Percentiles rank a stretch among this genome's conserved stretches.
Conservation (phyloP, 2,888 invertebrate genomes). For the Notocelia uddmanniana region DNA sequence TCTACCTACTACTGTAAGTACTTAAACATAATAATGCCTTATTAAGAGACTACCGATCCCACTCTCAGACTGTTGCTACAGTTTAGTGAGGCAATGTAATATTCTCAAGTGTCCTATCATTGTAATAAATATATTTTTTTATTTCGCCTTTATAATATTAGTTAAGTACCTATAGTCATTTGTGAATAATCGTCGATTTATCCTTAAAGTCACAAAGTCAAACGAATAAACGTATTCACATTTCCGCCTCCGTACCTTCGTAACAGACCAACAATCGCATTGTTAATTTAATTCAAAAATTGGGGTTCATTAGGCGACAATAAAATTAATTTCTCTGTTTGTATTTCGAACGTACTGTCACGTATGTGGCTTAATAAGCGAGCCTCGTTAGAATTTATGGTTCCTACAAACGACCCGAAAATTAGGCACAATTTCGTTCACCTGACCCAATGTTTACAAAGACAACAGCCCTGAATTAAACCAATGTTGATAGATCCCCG, state of each 20-base stretch:
- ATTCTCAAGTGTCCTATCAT: too few species aligned
- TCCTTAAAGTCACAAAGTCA: slow-evolving; percentile 6
- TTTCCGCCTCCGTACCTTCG: slow-evolving; percentile 16
- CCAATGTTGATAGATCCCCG: slow-evolving; percentile 45
- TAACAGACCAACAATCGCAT: slow-evolving; percentile 28
- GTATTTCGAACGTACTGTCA: slow-evolving; percentile 40
- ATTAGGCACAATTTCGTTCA: slow-evolving; percentile 55
- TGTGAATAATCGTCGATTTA: background rate
- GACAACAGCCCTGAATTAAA: slow-evolving; percentile 47
- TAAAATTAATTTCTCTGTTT: slow-evolving; percentile 45
- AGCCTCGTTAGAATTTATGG: slow-evolving; percentile 44
- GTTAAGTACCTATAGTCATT: too few species aligned
- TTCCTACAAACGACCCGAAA: slow-evolving; percentile 51
- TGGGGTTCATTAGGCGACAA: slow-evolving; percentile 44
- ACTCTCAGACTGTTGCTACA: too few species aligned
- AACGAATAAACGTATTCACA: slow-evolving; percentile 14
- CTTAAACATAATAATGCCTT: too few species aligned
- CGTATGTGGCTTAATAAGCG: slow-evolving; percentile 47
- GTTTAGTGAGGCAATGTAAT: too few species aligned
- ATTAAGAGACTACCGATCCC: too few species aligned
- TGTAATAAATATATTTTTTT: too few species aligned
- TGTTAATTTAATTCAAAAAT: slow-evolving; percentile 45
- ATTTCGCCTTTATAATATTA: too few species aligned
- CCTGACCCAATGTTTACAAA: slow-evolving; percentile 58
- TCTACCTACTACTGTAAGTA: too few species aligned